Evolutionary conservation across 1,140 invertebrate species (phyloP).

Genomic region (Camponotus vicinus): DNA sequence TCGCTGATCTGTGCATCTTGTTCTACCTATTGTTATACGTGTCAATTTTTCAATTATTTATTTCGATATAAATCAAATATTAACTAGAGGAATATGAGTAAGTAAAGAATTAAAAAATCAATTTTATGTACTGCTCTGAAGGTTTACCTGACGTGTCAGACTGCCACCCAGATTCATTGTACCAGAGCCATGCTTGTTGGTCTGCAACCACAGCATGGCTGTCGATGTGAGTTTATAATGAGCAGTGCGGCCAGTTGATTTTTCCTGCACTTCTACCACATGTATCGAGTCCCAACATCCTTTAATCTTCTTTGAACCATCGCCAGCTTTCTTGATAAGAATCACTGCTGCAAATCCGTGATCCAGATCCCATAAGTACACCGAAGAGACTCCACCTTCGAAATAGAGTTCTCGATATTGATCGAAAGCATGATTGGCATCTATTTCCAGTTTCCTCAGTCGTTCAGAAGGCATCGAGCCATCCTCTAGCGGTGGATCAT

Average conservation of each 20-base stretch:
- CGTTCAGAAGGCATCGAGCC: constrained; percentile 99
- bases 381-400: constrained; percentile 99
- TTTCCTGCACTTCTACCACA: constrained; percentile 99
- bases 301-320: constrained; percentile 98
- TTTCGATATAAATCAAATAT: constrained; percentile 4
- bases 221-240: constrained; percentile 99
- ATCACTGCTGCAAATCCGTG: constrained; percentile 99
- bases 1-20: constrained; percentile 96
- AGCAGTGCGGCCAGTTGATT: constrained; percentile 96
- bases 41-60: not conserved
- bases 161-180: constrained; percentile 99
- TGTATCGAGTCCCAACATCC: constrained; percentile 99
- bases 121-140: not conserved
- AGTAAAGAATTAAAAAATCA: not conserved
- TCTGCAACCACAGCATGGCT: constrained; percentile 99
- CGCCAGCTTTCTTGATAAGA: constrained; percentile 99
- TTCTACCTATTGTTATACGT: constrained; percentile 90
- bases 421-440: constrained; percentile 99
- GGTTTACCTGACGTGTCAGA: constrained; percentile 95
- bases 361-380: constrained; percentile 99
- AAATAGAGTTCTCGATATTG: constrained; percentile 99
- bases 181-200: constrained; percentile 97
- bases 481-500: constrained; percentile 99
- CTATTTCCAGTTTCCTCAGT: constrained; percentile 97
- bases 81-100: not conserved